These are phyloP conservation scores for Sipha flava DNA, from an alignment of 1,140 invertebrate genomes.

Conservation along the genomic window DNA sequence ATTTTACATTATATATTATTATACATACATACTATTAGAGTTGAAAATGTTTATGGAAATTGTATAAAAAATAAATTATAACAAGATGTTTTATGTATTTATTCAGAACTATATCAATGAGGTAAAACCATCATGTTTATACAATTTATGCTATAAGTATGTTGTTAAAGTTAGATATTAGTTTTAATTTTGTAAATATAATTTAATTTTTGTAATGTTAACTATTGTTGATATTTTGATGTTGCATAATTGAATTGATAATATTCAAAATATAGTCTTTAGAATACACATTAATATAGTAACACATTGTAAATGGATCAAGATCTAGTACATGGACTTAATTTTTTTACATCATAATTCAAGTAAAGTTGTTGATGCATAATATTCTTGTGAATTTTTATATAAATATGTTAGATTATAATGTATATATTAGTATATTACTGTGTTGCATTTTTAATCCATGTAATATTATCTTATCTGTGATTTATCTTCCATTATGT, in stretches of 20 bases:
- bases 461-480: constrained; percentile 24
- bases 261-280: background rate
- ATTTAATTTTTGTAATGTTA: background rate
- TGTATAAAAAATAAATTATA: background rate
- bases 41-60: too few species aligned
- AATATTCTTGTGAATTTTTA: background rate
- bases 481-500: constrained; percentile 20
- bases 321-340: background rate
- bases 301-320: background rate
- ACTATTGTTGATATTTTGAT: background rate
- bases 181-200: background rate
- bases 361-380: background rate
- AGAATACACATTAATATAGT: background rate
- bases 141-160: too few species aligned
- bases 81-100: background rate
- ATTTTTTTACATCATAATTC: background rate
- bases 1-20: too few species aligned
- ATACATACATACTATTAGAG: too few species aligned
- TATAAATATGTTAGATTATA: background rate
- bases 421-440: background rate
- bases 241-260: background rate
- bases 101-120: too few species aligned
- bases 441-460: background rate
- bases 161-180: too few species aligned
- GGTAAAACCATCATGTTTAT: too few species aligned